Evolutionary conservation across 2,888 invertebrate species (phyloP), one percentile per base, ranked within the genome.

Genomic region (Deilephila porcellus): DNA sequence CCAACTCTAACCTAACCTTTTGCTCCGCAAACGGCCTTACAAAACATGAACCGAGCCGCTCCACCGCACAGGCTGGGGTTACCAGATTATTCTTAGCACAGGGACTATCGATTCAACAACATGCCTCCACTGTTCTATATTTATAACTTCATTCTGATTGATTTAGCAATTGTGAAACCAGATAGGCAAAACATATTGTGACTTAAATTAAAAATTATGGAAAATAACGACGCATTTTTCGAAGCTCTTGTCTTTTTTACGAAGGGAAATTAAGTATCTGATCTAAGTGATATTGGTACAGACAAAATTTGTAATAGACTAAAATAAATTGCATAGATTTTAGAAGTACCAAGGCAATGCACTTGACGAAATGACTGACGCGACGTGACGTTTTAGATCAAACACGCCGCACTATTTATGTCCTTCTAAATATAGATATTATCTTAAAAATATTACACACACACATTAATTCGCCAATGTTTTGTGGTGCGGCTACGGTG

Each of bases 391-490:
- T 29, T 25, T 60, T 25, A 2, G 11, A 17, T 29, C 29, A 60
- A 60, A 60, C 25, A 60, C 29, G 60, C 29, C 25, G 17, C 20
- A 17, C 45, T 17, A 67, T 20, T 25, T 45, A 64, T 64, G 4
- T 37, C n/a, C 20, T 67, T 14, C 45, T 67, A 67, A 52, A 67
- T 67, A 52, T 67, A 67, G 14, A 52, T 52, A 17, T 25, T 25
- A 67, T 67, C 45, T 20, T 25, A 67, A 52, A 67, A 52, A 67
- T 19, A 25, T 52, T 17, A 45, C 20, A 45, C 56, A 56, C 56
- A 67, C 45, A 67, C 52, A 67, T 64, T 11, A 67, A 67, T 56
- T 56, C 19, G 45, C 64, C 67, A 17, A 25, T 67, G 67, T 67
- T 64, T 45, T 67, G 67, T 67, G 67, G 45, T 67, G 67, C 67